Base-by-base conservation (phyloP, 2,113 vertebrate species). In the Siniperca chuatsi region DNA sequence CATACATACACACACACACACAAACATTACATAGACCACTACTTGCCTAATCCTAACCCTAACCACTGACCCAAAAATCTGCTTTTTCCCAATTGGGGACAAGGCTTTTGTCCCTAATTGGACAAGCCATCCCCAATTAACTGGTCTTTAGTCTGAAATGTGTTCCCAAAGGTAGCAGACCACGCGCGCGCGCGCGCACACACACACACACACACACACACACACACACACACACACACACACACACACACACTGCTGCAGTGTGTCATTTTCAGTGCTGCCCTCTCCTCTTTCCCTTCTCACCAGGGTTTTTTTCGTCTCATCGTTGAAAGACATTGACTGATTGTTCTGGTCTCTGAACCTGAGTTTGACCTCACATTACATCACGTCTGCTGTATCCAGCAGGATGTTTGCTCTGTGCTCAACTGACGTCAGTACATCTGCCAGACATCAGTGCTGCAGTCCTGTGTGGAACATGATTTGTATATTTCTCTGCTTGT, bases 361-460 rank as follows among this genome's bases (percentile, higher is more conserved):
- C 83, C 58, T 46, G 65, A 78, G 74, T 44, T 64, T 62, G 80
- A 89, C 83, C 90, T 89, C 48, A 4, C 86, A 79, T 92, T 78
- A 91, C 89, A 79, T 87, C 84, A 88, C 29, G 68, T 85, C 90
- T 89, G 83, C 83, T 16, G 68, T 5, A 50, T 78, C 83, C 79
- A 62, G 66, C 87, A 77, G 90, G 87, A 87, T 84, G 91, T 91
- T 89, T 84, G 75, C 68, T n/a, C 75, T 46, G 75, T 3, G 81
- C 75, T 83, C 60, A 0, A 8, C 82, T 90, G 87, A 93, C 89
- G 86, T 93, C 89, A 86, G 75, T 70, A 61, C 78, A 87, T 78
- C 69, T 82, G 76, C 33, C 83, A 82, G 90, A 80, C 87, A 46
- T 87, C 69, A 20, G 61, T 3, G 12, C 82, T 55, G 89, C 86